Conservation (phyloP, 2,797 vertebrate genomes). For the Gastrophryne carolinensis region DNA sequence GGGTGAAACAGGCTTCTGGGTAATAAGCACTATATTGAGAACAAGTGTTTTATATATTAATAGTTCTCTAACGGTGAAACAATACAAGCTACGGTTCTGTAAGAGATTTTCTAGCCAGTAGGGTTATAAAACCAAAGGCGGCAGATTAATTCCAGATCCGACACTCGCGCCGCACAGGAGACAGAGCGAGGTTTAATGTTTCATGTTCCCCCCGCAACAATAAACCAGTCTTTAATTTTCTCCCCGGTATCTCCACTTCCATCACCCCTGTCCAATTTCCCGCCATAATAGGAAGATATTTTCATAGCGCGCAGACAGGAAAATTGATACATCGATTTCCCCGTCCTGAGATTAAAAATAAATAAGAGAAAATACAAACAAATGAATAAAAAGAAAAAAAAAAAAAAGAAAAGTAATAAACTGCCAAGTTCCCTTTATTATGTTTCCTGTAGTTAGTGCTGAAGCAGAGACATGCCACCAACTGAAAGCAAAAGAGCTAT, state of each 20-base stretch:
- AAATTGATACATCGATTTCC: constrained; percentile 21
- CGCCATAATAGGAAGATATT: constrained; percentile 2
- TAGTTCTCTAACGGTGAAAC: too few relatives aligned
- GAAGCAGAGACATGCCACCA: too few relatives aligned
- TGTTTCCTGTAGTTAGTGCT: too few relatives aligned
- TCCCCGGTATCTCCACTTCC: neutral
- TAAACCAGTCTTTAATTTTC: constrained; percentile 4
- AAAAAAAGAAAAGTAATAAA: neutral
- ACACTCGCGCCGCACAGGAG: neutral
- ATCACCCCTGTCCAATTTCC: neutral
- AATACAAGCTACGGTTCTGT: too few relatives aligned
- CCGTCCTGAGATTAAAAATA: neutral
- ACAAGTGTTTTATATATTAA: too few relatives aligned
- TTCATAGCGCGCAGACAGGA: constrained; percentile 5
- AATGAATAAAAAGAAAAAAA: neutral
- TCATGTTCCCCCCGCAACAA: neutral
- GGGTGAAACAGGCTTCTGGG: too few relatives aligned
- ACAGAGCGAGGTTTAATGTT: constrained; percentile 1
- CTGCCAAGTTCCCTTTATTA: neutral
- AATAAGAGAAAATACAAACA: neutral
- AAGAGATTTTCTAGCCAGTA: too few relatives aligned
- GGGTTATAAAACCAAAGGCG: too few relatives aligned
- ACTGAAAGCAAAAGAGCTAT: too few relatives aligned
- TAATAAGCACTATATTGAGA: too few relatives aligned
- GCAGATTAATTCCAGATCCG: too few relatives aligned